These are phyloP conservation scores for Pararge aegeria DNA, from an alignment of 1,140 invertebrate species.

Conservation along the genomic window DNA sequence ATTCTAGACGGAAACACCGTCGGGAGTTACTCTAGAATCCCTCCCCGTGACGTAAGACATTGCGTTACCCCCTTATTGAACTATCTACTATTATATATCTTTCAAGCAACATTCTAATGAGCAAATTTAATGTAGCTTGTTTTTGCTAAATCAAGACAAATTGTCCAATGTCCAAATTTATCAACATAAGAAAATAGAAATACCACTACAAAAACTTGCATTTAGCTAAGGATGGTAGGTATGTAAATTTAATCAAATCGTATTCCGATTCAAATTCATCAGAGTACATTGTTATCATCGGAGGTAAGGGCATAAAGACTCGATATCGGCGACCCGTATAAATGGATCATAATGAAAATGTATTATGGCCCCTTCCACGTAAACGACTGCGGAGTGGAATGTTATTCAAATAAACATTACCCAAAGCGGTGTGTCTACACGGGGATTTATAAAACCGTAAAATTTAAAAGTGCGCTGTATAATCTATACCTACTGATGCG, in stretches of 20 bases:
- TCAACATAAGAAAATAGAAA: neutral
- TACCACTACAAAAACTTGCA: neutral
- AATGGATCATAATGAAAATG: conserved; percentile 70
- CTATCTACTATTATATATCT: too few species aligned
- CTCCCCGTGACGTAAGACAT: too few species aligned
- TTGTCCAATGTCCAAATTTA: neutral
- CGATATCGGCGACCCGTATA: conserved; percentile 56
- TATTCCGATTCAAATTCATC: conserved; percentile 37
- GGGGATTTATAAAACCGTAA: conserved; percentile 54
- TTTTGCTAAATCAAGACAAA: too few species aligned
- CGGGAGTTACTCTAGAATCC: too few species aligned
- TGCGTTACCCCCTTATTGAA: too few species aligned
- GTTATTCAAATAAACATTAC: conserved; percentile 68
- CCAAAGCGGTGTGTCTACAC: conserved; percentile 45
- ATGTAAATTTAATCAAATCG: conserved; percentile 54
- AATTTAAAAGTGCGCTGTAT: conserved; percentile 57
- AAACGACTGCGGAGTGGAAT: conserved; percentile 53
- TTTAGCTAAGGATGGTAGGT: conserved; percentile 35
- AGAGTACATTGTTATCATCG: conserved; percentile 54
- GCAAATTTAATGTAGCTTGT: too few species aligned
- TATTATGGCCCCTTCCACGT: conserved; percentile 52
- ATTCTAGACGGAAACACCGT: too few species aligned
- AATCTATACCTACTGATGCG: too few species aligned
- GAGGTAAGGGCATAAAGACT: conserved; percentile 63
- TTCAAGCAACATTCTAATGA: too few species aligned